Evolutionary conservation across 1,140 invertebrate genomes (phyloP).

Genomic region (Radopholus similis): DNA sequence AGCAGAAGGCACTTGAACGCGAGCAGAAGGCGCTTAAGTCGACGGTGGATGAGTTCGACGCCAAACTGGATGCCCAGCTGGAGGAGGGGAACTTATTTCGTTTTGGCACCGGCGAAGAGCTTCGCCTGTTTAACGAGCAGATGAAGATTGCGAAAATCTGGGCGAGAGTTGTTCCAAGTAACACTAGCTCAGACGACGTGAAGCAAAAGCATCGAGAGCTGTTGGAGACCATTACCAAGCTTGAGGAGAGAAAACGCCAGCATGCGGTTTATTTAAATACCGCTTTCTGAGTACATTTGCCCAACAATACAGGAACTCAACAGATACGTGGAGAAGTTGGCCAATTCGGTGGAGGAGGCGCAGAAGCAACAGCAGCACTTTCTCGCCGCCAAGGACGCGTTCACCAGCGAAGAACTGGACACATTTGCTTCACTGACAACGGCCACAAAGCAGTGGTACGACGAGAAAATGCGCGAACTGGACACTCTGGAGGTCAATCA

Average conservation of each 20-base stretch:
- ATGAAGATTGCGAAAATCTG: neutral
- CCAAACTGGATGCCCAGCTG: too few species aligned
- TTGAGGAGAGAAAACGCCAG: conserved; percentile 40
- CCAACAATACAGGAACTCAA: conserved; percentile 59
- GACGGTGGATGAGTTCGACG: conserved; percentile 81
- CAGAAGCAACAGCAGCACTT: conserved; percentile 52
- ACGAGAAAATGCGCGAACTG: too few species aligned
- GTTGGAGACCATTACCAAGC: conserved; percentile 26
- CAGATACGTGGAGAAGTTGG: conserved; percentile 60
- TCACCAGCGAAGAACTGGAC: conserved; percentile 1
- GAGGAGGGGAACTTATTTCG: too few species aligned
- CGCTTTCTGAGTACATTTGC: neutral
- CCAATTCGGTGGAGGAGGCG: conserved; percentile 61
- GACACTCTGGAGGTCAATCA: conserved; percentile 58
- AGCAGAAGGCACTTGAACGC: conserved; percentile 71
- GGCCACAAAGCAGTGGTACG: too few species aligned
- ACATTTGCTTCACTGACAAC: too few species aligned
- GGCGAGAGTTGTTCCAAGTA: neutral
- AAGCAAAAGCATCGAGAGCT: conserved; percentile 36
- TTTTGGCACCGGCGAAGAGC: too few species aligned
- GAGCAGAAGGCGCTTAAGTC: conserved; percentile 85
- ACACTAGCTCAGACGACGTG: conserved; percentile 36
- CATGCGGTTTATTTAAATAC: conserved; percentile 31
- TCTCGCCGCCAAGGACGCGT: neutral
- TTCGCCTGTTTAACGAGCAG: neutral